Evolutionary conservation across 2,113 vertebrate species (phyloP), one percentile per base, ranked within the genome.

Genomic region (Dicaeum eximium): DNA sequence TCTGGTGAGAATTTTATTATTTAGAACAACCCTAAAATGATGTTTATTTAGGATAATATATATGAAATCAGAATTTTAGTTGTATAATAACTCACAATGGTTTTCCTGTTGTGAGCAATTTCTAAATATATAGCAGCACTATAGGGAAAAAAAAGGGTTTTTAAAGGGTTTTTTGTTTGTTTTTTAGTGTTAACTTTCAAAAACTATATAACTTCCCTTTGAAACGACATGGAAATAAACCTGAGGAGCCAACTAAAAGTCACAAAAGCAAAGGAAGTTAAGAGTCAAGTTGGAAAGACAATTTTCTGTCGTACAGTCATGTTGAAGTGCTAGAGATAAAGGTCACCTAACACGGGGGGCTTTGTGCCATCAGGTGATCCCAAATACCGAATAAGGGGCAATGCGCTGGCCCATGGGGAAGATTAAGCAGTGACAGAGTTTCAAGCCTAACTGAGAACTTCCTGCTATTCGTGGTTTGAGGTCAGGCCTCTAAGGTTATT

Each of bases 211-310:
- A 87, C 84, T 89, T 84, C 54, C 58, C 60, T 77, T 42, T 48
- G 80, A 95, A 96, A 48, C 23, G 42, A 75, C 37, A 15, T n/a
- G 37, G 47, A 86, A 94, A 84, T 86, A 91, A 88, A 92, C 24
- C 21, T 1, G 10, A 77, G 31, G 35, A 54, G 81, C 79, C 88
- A 90, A 58, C 47, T 80, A 73, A 91, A 95, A 94, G 44, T 90
- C 71, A 95, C 61, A 86, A 92, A 90, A 92, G 70, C 30, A 95
- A 77, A 95, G 92, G 80, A 97, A 96, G 75, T 67, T 54, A 25
- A 47, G 31, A 78, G 40, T 16, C 40, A 60, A 56, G 67, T 42
- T 2, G 0, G 48, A 88, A 96, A 83, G 82, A 80, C 28, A 50
- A 65, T 77, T 91, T 93, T 82, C 37, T 94, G 38, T 88, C 67